Base-by-base conservation (phyloP, 2,113 vertebrate species). In the Riparia riparia region DNA sequence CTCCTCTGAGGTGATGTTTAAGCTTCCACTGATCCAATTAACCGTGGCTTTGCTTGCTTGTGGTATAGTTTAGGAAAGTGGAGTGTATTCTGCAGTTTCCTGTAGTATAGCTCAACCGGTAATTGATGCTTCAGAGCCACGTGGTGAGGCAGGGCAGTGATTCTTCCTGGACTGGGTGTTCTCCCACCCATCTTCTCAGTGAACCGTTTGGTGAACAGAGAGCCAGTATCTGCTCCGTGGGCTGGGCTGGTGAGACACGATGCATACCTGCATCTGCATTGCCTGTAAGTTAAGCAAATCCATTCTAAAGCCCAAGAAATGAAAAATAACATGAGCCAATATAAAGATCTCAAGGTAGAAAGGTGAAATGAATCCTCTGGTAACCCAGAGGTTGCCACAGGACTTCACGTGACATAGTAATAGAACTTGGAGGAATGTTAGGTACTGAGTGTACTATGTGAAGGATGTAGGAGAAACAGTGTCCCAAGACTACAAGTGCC, bases 191-290 rank as follows among this genome's bases (percentile, higher is more conserved):
- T 28, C n/a, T 34, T 8, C 16, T 69, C 2, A 1, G n/a, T 37
- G n/a, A 87, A 5, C 12, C 15, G 2, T 63, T 19, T 32, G 70
- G 21, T 34, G 57, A 57, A 18, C 44, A 20, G 51, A 19, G 22
- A 24, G n/a, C 22, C 25, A 64, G 25, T 6, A 12, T 32, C 47
- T 0, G 0, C 15, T 79, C 24, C 2, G 0, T 34, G 45, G 41
- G 57, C 66, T 65, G 41, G 29, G 29, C 51, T 57, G 49, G 19
- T 7, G 26, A n/a, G 32, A 25, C 61, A 12, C 34, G 7, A 25
- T 1, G 1, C 11, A 31, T 60, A 9, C 28, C 3, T 37, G 37
- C 37, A 37, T 37, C 37, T 37, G 49, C 29, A 3, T 24, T 61
- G 37, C 44, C 29, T 73, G 14, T 18, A 78, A 78, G 15, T 77